Base-by-base conservation (phyloP, 1,140 invertebrate species). In the Nebria ingens region DNA sequence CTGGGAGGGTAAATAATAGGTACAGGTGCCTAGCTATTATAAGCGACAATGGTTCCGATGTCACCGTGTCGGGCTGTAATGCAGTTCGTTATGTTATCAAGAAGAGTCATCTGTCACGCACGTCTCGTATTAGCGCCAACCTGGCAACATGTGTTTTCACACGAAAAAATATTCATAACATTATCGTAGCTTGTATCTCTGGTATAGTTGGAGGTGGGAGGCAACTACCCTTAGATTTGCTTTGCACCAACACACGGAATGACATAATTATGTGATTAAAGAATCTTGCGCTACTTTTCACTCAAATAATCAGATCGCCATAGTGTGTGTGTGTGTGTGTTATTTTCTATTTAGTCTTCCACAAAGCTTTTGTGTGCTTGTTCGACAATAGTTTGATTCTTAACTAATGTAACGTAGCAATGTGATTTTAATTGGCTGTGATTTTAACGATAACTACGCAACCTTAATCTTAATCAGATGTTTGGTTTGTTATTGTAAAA, bases 221-320 rank as follows among this genome's bases (percentile, higher is more conserved):
- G 40, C 40, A 29, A 6, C 13, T 13, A 29, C 13, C 13, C 13
- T 6, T 13, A 4, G 4, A 45, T 45, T 45, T 45, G 40, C 9
- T n/a, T n/a, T 45, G 17, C 25, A 34, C 25, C 25, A n/a, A n/a
- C 9, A 51, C 58, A 59, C 53, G 58, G 49, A 59, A 59, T 57
- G 58, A 59, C 52, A 59, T 59, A 59, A 59, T 59, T 59, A 59
- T 53, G 56, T 59, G 56, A 59, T 59, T 59, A 59, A 57, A 54
- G 56, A 59, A 59, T 56, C 21, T 13, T 25, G 29, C 52, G 25
- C 25, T 9, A 45, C 40, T 45, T 45, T 45, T 45, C 40, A 45
- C 17, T 45, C 40, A 4, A 45, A 19, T 19, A 21, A 21, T 21
- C 51, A 21, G 19, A 52, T n/a, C n/a, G n/a, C n/a, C 19, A 52